Evolutionary conservation across 2,888 invertebrate genomes (phyloP).

Genomic region (Rhagium mordax): DNA sequence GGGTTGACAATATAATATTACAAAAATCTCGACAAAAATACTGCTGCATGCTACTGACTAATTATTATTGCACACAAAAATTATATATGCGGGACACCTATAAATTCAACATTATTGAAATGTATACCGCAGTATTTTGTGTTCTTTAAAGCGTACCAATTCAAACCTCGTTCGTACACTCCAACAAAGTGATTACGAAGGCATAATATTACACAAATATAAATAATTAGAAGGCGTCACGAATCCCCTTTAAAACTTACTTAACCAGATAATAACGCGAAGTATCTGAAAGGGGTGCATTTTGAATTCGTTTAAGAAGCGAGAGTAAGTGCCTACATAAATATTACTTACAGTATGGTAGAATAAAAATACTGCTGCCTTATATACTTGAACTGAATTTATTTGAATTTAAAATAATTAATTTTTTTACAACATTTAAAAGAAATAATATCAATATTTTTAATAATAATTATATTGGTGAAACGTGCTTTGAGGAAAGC

Average conservation of each 20-base stretch:
- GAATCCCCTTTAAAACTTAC: background rate
- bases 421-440: too few species aligned
- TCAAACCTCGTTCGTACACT: background rate
- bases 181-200: background rate
- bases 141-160: background rate
- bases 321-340: background rate
- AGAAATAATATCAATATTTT: too few species aligned
- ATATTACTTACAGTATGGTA: background rate
- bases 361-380: background rate
- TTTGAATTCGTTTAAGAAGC: constrained; percentile 5
- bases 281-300: constrained; percentile 20
- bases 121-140: background rate
- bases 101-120: background rate
- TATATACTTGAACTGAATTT: too few species aligned
- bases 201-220: background rate
- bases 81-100: too few species aligned
- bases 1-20: too few species aligned
- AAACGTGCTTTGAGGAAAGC: too few species aligned
- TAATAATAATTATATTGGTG: too few species aligned
- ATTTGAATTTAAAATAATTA: too few species aligned
- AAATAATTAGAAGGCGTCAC: constrained; percentile 7
- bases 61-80: too few species aligned
- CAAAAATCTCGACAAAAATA: too few species aligned
- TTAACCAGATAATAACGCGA: constrained; percentile 22
- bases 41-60: too few species aligned